Evolutionary conservation across 2,888 invertebrate genomes (phyloP), one percentile per base, ranked within the genome.

Genomic region (Lochmaea crataegi): DNA sequence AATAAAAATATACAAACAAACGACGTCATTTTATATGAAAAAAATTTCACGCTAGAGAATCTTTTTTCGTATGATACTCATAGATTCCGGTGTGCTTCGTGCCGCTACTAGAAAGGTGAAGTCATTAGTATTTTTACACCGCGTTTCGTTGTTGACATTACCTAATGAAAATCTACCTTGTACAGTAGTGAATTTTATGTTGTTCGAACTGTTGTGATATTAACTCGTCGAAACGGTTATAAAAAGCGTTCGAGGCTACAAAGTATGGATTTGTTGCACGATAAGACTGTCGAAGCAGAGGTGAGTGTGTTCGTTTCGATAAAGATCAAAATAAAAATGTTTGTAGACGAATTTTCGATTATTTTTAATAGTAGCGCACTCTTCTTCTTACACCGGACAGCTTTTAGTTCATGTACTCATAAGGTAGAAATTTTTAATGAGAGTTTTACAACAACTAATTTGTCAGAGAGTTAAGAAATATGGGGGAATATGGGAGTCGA

Each of bases 111-210:
- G 12, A 26, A 56, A 22, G 10, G 65, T 72, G 72, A 72, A 72
- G 72, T 72, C 72, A 72, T 72, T 68, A 22, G 22, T 72, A 72
- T 72, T 72, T 72, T 72, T 53, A 53, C 16, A 18, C 9, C 68
- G 68, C 58, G 45, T n/a, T 53, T 53, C 53, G 16, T 53, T 53
- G 63, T 67, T 65, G 68, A 68, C 57, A 63, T 72, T 70, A 68
- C 51, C 68, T 68, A 72, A 68, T 68, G 68, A 58, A 66, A 58
- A 65, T 64, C n/a, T 65, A 42, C 63, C 48, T 58, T 72, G 45
- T 58, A 57, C 42, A 67, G 56, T 16, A 68, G 53, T 11, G 68
- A 61, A 61, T 63, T 69, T 51, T 10, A 57, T 26, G 38, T 69
- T 68, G 32, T 48, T 16, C 53, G 18, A 53, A 16, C 32, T 26